Base-by-base conservation (phyloP, 2,797 vertebrate species). In the Saxicola maurus region DNA sequence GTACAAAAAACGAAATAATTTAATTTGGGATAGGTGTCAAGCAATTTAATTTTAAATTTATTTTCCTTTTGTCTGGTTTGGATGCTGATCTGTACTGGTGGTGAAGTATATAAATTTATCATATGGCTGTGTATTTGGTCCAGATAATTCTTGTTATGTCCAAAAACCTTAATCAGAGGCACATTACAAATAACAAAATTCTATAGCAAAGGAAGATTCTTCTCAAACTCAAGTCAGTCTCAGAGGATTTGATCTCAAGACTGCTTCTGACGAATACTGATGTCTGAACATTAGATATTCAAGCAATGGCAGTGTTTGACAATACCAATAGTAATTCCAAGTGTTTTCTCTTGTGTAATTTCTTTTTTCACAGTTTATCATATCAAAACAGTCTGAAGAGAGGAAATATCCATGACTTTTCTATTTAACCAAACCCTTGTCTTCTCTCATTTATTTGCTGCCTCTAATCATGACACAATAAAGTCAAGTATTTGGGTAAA, bases 321-420 rank as follows among this genome's bases (percentile, higher is more conserved):
- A 91, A 92, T n/a, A 86, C 33, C 37, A 89, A 31, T 9, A 78
- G 49, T 68, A 69, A 89, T 87, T 95, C 79, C 82, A 62, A 93
- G 33, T 87, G 74, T 86, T 91, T 87, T 89, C 85, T 92, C 82
- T 55, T 73, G 80, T 71, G 76, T 67, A 91, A 91, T 89, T 94
- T 87, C 27, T 89, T 92, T 84, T 89, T 90, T 56, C 4, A 92
- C 4, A 92, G 64, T 87, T 94, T 92, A 93, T 77, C 72, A 73
- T 76, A 93, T 73, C 74, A 91, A 86, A 94, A 85, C 77, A 91
- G 60, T 91, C 46, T 91, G 67, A 92, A 91, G 21, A 87, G 38
- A 82, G 71, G 86, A 91, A 95, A 95, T n/a, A 92, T 68, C 67
- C 82, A 42, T 87, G 92, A 86, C 83, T 86, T 86, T 87, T 86